Conservation (phyloP, 2,113 vertebrate genomes). For the Chaetops frenatus region DNA sequence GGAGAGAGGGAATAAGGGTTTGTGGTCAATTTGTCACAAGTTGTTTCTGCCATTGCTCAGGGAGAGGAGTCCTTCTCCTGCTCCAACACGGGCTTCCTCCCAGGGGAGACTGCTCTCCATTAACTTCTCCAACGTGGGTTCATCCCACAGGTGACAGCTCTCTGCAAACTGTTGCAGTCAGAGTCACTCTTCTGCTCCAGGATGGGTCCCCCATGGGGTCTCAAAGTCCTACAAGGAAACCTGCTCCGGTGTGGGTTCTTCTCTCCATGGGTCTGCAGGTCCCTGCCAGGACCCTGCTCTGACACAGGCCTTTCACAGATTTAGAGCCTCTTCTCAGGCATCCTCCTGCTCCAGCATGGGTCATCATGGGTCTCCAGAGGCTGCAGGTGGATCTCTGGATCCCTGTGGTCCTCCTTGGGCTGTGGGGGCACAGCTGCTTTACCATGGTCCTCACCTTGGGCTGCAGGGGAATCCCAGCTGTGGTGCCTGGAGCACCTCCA, state of each 20-base stretch:
- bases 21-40: rapidly evolving
- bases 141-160: neutral
- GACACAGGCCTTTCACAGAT: neutral
- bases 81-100: neutral
- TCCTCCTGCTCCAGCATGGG: neutral
- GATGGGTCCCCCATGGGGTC: rapidly evolving
- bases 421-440: neutral
- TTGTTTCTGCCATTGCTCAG: neutral
- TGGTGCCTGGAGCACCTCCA: neutral
- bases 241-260: rapidly evolving
- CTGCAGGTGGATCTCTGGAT: neutral
- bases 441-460: rapidly evolving
- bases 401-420: rapidly evolving
- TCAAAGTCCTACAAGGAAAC: neutral
- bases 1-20: neutral
- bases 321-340: neutral
- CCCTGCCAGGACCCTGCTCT: neutral
- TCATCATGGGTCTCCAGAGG: neutral
- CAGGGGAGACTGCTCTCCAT: rapidly evolving
- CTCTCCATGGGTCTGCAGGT: neutral
- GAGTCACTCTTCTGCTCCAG: neutral
- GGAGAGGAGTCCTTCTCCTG: neutral
- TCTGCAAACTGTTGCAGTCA: rapidly evolving
- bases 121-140: rapidly evolving
- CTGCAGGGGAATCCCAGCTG: neutral